Evolutionary conservation across 2,888 invertebrate species (phyloP), one percentile per base, ranked within the genome.

Genomic region (Drosophila niveifrons): DNA sequence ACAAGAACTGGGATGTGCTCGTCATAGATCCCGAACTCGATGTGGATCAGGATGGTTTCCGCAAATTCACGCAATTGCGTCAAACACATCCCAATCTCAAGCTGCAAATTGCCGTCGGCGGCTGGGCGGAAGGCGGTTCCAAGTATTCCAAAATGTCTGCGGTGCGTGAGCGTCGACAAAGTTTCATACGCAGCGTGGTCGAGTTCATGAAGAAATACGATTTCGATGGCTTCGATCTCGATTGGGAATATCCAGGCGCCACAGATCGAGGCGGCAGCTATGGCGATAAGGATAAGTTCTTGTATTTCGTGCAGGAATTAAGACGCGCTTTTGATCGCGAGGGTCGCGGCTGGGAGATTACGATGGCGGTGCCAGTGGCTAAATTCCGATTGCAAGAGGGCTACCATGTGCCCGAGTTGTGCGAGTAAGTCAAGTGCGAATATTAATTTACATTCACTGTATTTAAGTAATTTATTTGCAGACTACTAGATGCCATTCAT

Each of bases 201-300:
- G 95, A 94, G 75, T 97, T 96, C 90, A 94, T 97, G 93, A 93
- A 95, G 56, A 93, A 95, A 85, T 97, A 97, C 89, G 93, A 94
- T 23, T 97, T 97, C 79, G 97, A 97, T 88, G 97, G 97, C 0
- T 95, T 97, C 86, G 97, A 97, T 90, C 93, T 97, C 83, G 97
- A 97, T 90, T 97, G 97, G 97, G 97, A 97, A 92, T 97, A 97
- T 90, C 97, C 97, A 1, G 97, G 96, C 0, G 97, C 97, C 0
- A 94, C 96, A 0, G 97, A 97, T 91, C 94, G 97, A 31, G 97
- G 97, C 7, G 97, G 97, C 39, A 95, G 94, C 62, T 97, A 95
- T 92, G 94, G 96, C 10, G 97, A 98, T 92, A 97, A 97, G 91
- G 96, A 97, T 83, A 94, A 94, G 69, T 97, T 97, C 93, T 94